These are phyloP conservation scores for Trinectes maculatus DNA, from an alignment of 2,113 vertebrate species.

Conservation along the genomic window DNA sequence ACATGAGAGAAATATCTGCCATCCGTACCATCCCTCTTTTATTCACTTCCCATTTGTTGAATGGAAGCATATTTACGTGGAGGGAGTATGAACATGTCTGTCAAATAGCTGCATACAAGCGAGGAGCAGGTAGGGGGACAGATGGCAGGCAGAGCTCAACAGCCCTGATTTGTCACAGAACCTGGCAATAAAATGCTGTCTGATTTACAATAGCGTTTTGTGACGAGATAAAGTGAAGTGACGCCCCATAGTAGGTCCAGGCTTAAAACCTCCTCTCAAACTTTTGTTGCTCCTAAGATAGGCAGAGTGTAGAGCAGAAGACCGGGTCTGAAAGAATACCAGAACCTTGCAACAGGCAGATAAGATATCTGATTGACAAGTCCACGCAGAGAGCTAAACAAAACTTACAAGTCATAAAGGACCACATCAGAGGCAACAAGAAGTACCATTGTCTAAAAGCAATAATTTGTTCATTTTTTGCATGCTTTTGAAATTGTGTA, in stretches of 20 bases:
- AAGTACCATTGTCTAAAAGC: not conserved
- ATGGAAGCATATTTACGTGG: slow-evolving; percentile 11
- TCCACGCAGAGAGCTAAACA: slow-evolving; percentile 89
- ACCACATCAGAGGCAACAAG: not conserved
- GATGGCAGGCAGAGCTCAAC: slow-evolving; percentile 46
- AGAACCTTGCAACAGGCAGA: slow-evolving; percentile 95
- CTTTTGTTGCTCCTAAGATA: slow-evolving; percentile 39
- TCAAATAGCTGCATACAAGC: slow-evolving; percentile 17
- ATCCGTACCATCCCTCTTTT: not conserved
- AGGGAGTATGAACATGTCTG: slow-evolving; percentile 23
- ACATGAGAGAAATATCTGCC: not conserved
- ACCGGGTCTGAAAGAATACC: slow-evolving; percentile 85
- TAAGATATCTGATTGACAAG: slow-evolving; percentile 88
- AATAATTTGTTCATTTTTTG: not conserved
- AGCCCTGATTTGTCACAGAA: slow-evolving; percentile 49
- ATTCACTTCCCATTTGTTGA: slow-evolving; percentile 44
- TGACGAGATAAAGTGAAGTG: slow-evolving; percentile 41
- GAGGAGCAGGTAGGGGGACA: slow-evolving; percentile 9
- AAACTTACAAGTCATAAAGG: slow-evolving; percentile 88
- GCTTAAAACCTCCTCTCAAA: slow-evolving; percentile 29
- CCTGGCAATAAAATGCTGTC: slow-evolving; percentile 42
- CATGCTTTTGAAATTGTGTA: too few relatives aligned
- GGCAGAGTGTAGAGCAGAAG: slow-evolving; percentile 5
- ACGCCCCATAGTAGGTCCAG: slow-evolving; percentile 18
- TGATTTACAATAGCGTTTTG: slow-evolving; percentile 49